Percentiles rank a stretch among this genome's conserved stretches.
Evolutionary conservation across 2,888 invertebrate species (phyloP).

Genomic region (Anagyrus pseudococci): DNA sequence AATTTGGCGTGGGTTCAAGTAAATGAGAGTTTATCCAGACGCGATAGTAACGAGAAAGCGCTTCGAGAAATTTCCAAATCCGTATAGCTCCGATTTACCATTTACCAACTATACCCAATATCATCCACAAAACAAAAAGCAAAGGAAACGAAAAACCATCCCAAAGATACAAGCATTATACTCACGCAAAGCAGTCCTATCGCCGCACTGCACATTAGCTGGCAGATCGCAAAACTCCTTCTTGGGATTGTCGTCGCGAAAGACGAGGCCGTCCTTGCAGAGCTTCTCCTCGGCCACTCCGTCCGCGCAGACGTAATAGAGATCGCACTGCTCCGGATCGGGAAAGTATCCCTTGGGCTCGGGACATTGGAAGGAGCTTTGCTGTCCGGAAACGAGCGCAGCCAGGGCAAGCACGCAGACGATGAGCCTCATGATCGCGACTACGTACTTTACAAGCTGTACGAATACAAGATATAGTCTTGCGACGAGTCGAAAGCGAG

Average conservation of each 20-base stretch:
- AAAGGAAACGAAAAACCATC: too few species aligned
- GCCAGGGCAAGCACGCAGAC: slow-evolving; percentile 1
- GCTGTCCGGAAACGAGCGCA: slow-evolving; percentile 1
- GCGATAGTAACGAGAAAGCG: too few species aligned
- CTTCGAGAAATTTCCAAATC: too few species aligned
- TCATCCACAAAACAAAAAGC: too few species aligned
- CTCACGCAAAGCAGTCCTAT: slow-evolving; percentile 78
- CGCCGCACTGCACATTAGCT: slow-evolving; percentile 79
- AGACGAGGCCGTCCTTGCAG: slow-evolving; percentile 82
- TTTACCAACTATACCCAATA: too few species aligned
- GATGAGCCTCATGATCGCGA: slow-evolving; percentile 3
- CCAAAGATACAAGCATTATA: too few species aligned
- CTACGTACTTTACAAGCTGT: too few species aligned
- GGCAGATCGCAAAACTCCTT: slow-evolving; percentile 80
- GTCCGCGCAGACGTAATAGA: slow-evolving; percentile 77
- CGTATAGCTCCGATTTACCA: too few species aligned
- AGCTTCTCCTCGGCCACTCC: slow-evolving; percentile 71
- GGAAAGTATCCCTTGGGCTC: slow-evolving; percentile 77
- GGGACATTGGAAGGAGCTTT: slow-evolving; percentile 69
- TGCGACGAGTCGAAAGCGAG: too few species aligned
- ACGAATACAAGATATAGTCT: too few species aligned
- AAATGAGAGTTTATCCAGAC: too few species aligned
- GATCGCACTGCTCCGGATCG: slow-evolving; percentile 78
- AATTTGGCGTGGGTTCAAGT: too few species aligned
- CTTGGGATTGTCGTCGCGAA: slow-evolving; percentile 74